Conservation (phyloP, 2,888 invertebrate genomes). For the Holacanthella duospinosa region DNA sequence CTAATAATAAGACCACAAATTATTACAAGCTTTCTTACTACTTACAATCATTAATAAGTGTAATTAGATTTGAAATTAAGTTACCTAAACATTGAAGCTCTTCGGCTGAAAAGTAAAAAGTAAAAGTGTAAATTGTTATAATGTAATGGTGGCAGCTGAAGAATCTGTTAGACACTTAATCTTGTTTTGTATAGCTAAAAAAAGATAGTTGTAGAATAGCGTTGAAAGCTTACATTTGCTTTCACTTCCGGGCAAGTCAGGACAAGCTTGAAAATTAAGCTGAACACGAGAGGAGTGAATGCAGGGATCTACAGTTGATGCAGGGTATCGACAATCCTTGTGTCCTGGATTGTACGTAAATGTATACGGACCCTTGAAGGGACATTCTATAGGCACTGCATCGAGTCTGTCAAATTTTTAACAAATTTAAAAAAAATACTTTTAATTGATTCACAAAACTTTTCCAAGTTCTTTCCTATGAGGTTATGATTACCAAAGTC, state of each 20-base stretch:
- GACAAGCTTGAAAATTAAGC: conserved; percentile 86
- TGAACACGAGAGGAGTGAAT: conserved; percentile 82
- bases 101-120: conserved; percentile 59
- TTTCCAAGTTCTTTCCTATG: no score
- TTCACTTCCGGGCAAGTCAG: conserved; percentile 79
- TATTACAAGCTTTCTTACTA: no score
- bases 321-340: conserved; percentile 77
- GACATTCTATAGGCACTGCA: conserved; percentile 79
- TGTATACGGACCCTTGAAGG: conserved; percentile 75
- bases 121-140: no score
- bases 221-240: conserved; percentile 60
- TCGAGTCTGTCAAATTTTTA: conserved; percentile 51
- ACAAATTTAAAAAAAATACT: not conserved
- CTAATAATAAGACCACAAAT: no score
- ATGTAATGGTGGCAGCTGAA: no score
- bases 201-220: not conserved
- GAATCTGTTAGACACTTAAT: no score
- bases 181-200: not conserved
- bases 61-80: no score
- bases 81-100: conserved; percentile 82
- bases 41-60: no score
- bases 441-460: no score
- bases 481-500: no score
- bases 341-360: conserved; percentile 87
- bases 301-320: conserved; percentile 85